Evolutionary conservation across 2,888 invertebrate species (phyloP), one percentile per base, ranked within the genome.

Genomic region (Rosalia funebris): DNA sequence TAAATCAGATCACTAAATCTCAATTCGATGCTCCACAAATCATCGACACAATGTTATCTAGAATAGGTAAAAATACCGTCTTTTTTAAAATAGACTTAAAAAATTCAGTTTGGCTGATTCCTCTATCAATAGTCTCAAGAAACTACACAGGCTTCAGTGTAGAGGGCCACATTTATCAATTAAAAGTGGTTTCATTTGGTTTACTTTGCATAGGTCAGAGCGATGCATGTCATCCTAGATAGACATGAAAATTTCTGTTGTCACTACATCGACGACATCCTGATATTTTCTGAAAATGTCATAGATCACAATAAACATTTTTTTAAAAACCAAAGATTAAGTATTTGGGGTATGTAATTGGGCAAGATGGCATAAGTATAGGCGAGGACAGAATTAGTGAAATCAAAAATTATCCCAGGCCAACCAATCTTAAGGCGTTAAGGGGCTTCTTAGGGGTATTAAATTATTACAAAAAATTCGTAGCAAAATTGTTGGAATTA

Each of bases 241-340:
- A 14, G 1, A 37, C 12, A 37, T 37, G 37, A 37, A 12, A 1
- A 7, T 37, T 37, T 37, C 37, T 37, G 37, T 11, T 37, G n/a
- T n/a, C n/a, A n/a, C n/a, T n/a, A n/a, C n/a, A n/a, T n/a, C n/a
- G n/a, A n/a, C n/a, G n/a, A n/a, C n/a, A 37, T 37, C 1, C 12
- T 37, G 2, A 11, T 37, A 9, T 37, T 37, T 11, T 12, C 37
- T 1, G 12, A 37, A 37, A 37, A 3, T 14, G 12, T 37, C n/a
- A 14, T 12, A 37, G 5, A 37, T 7, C 37, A 37, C 12, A 11
- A 12, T 2, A 3, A 37, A 9, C 5, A 37, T 37, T 12, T 37
- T 68, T 66, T 69, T 71, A 69, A 58, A 57, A 25, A 25, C 25
- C 3, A 25, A 5, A 3, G 9, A 9, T 25, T 5, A 25, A 25